A percentile compares a stretch with the other conserved stretches of the same genome.
Conservation (phyloP, 2,797 vertebrate species). For the Myioborus melanocephalus region DNA sequence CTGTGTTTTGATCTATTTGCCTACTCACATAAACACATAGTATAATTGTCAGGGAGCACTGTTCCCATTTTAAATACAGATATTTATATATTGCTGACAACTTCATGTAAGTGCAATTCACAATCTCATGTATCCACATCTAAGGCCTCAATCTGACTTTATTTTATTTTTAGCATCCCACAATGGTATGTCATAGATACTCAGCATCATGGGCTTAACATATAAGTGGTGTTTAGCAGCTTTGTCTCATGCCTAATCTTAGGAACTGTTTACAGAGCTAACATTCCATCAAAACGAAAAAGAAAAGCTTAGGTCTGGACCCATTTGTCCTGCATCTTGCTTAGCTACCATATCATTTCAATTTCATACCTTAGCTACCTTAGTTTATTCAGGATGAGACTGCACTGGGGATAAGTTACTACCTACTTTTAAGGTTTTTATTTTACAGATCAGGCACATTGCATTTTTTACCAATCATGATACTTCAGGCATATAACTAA, state of each 20-base stretch:
- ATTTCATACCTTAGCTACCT: not conserved
- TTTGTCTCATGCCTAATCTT: not conserved
- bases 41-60: not conserved
- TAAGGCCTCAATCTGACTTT: not conserved
- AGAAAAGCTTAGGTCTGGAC: not conserved
- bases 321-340: not conserved
- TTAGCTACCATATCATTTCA: not conserved
- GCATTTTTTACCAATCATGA: not conserved
- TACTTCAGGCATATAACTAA: not conserved
- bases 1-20: not conserved
- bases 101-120: not conserved
- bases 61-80: not conserved
- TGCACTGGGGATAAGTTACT: fast-evolving
- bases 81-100: not conserved
- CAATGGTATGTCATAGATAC: not conserved
- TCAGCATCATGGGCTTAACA: not conserved
- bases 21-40: not conserved
- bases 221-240: not conserved
- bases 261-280: not conserved
- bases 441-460: not conserved
- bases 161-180: not conserved
- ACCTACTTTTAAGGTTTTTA: not conserved
- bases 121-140: not conserved
- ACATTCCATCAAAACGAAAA: not conserved
- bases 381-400: not conserved